phyloP scores from a whole-genome alignment of 2,888 invertebrate genomes.

The Scaptomyza flava region DNA sequence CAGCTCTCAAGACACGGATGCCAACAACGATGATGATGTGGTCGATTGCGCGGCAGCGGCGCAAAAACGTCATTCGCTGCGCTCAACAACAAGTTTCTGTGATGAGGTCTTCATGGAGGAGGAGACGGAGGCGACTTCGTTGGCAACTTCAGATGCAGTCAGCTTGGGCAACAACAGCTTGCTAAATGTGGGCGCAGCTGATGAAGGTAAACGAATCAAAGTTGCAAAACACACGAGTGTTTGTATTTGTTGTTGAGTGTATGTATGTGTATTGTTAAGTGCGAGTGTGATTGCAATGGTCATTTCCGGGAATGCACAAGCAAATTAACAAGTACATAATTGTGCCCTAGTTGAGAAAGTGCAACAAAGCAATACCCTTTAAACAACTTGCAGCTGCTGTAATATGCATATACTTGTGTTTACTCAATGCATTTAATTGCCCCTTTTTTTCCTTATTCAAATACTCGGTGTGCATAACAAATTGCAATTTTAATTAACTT shows the following conservation, averaged over 20 bases:
- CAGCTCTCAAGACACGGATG: conserved; percentile 58
- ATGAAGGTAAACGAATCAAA: conserved; percentile 64
- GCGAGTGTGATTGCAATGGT: conserved; percentile 7
- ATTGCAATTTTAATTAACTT: conserved; percentile 30
- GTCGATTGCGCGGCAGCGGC: conserved; percentile 48
- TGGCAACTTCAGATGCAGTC: conserved; percentile 51
- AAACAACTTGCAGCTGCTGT: neutral
- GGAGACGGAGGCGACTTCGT: conserved; percentile 28
- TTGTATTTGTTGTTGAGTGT: neutral
- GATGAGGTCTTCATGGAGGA: conserved; percentile 80
- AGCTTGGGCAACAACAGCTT: conserved; percentile 60
- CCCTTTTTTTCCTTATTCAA: neutral
- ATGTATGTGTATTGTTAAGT: conserved; percentile 12
- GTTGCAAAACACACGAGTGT: conserved; percentile 1
- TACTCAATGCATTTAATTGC: neutral
- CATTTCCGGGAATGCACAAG: conserved; percentile 27
- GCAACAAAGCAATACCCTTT: neutral
- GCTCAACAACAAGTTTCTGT: conserved; percentile 82
- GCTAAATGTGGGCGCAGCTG: conserved; percentile 52
- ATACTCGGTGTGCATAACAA: conserved; percentile 1
- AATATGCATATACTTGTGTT: neutral
- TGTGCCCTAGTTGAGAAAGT: neutral
- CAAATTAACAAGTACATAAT: neutral
- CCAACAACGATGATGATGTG: conserved; percentile 49
- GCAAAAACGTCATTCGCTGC: conserved; percentile 77